phyloP scores from a whole-genome alignment of 2,113 vertebrate genomes.

The Dasypus novemcinctus region DNA sequence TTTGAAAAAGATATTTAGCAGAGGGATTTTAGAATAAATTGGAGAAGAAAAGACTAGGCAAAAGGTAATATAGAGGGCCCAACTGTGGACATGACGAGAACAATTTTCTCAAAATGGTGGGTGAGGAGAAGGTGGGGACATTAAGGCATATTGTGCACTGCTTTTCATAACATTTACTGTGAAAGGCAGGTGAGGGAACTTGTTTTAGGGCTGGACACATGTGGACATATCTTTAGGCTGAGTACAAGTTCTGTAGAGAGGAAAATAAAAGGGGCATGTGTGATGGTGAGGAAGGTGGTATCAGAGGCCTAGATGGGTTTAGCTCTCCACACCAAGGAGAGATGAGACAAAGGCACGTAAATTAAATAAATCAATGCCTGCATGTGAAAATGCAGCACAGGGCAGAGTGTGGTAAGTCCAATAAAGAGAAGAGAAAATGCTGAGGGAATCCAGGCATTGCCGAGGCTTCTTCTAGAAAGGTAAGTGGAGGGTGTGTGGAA shows the following conservation, averaged over 20 bases:
- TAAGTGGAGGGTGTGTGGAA: background rate
- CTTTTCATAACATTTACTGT: accelerated
- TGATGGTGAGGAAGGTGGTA: background rate
- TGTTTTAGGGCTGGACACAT: too few relatives aligned
- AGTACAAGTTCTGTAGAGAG: background rate
- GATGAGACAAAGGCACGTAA: background rate
- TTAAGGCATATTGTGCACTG: accelerated
- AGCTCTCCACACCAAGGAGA: background rate
- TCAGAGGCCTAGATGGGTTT: background rate
- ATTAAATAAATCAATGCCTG: background rate
- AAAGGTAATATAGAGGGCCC: background rate
- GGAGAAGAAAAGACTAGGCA: background rate
- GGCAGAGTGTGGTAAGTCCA: background rate
- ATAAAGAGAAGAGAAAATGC: background rate
- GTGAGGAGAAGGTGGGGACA: background rate
- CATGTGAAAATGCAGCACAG: background rate
- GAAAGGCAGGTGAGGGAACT: background rate
- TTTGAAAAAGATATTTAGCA: background rate
- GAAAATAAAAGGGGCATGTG: background rate
- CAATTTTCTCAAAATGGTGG: background rate
- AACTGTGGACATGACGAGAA: background rate
- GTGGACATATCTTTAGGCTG: accelerated
- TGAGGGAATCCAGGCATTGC: too few relatives aligned
- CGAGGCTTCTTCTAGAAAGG: accelerated
- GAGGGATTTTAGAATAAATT: background rate